Conservation (phyloP, 1,140 invertebrate genomes). For the Hyphantria cunea region DNA sequence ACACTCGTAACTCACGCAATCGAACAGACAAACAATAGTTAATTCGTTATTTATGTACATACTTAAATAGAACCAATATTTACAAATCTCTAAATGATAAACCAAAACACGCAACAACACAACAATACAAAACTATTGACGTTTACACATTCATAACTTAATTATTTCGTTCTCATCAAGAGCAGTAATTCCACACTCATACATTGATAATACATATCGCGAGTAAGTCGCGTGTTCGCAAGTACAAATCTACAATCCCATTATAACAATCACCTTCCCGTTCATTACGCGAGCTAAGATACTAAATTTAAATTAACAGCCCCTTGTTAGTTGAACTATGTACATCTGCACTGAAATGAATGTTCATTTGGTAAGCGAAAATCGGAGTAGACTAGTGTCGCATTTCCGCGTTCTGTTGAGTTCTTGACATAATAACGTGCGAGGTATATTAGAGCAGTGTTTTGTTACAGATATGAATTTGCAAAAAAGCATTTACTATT, state of each 20-base stretch:
- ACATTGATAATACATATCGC: conserved; percentile 3
- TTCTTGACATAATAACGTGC: conserved; percentile 26
- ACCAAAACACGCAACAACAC: too few relatives aligned
- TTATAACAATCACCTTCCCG: conserved; percentile 77
- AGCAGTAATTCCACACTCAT: background rate
- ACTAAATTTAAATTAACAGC: conserved; percentile 81
- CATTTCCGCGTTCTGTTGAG: conserved; percentile 16
- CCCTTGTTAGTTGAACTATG: conserved; percentile 76
- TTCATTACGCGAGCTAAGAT: conserved; percentile 77
- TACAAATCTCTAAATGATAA: too few relatives aligned
- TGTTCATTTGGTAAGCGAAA: conserved; percentile 61
- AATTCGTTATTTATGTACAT: too few relatives aligned
- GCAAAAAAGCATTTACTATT: background rate
- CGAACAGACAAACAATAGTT: too few relatives aligned
- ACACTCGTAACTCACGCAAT: too few relatives aligned
- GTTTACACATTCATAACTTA: conserved; percentile 14
- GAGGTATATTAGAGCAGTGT: background rate
- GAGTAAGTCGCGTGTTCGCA: conserved; percentile 47
- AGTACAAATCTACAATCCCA: conserved; percentile 66
- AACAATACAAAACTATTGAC: background rate
- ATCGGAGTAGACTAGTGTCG: conserved; percentile 30
- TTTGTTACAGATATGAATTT: background rate
- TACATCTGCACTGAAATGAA: conserved; percentile 67
- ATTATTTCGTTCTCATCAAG: conserved; percentile 22
- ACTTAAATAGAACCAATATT: too few relatives aligned